Evolutionary conservation across 2,797 vertebrate species (phyloP), one percentile per base, ranked within the genome.

Genomic region (Pangasius mekongensis): DNA sequence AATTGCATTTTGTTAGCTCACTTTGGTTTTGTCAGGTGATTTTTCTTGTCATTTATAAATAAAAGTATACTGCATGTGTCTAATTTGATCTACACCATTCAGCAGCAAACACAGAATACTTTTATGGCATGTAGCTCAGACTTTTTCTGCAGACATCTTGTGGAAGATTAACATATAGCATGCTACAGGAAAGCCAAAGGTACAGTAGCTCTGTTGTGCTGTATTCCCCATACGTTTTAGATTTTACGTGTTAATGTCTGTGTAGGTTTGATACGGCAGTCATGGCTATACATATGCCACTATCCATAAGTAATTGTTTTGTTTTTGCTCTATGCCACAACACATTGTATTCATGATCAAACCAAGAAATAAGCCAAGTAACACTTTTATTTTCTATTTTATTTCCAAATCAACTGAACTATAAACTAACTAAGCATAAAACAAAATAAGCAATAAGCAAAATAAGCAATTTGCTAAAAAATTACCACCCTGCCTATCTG

Each of bases 271-370:
- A n/a, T 66, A 30, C 3, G 3, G 62, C 62, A 66, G 62, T 13
- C 60, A 62, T 64, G 62, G 62, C 62, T 64, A n/a, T n/a, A n/a
- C 62, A 64, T 64, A n/a, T 30, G 33, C 5, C 30, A 66, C 67
- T 71, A 33, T 36, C 33, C 6, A 22, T 9, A 39, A 71, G 8
- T 39, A 39, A 39, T 22, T 36, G 36, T 9, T 39, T 39, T 39
- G 6, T 39, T 39, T 71, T 71, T 36, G 30, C 30, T 33, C 30
- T 30, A 67, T 69, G 16, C 7, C 36, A 39, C 36, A 71, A 20
- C 69, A 71, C 69, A 71, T 39, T 39, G 69, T 39, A 71, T 71
- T 22, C 69, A 39, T 71, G 20, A 60, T 58, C 22, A 82, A 82
- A 82, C 56, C 56, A 82, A 33, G 16, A 62, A 24, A 82, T 62